A percentile compares a stretch with the other conserved stretches of the same genome.
These are phyloP conservation scores for Lepidotrigona ventralis DNA, from an alignment of 1,140 invertebrate genomes.

Conservation along the genomic window DNA sequence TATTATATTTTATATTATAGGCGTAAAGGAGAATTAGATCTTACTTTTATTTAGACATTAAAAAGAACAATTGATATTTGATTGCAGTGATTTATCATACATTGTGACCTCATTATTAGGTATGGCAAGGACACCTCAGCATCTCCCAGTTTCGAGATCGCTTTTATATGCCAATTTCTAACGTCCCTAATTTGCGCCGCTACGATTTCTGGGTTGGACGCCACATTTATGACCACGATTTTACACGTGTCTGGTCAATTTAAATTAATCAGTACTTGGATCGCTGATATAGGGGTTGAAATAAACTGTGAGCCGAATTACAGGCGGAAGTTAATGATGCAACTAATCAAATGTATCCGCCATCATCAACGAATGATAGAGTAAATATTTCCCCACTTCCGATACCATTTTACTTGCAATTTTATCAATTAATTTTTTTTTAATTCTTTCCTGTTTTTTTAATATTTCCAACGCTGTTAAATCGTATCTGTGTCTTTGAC, in stretches of 20 bases:
- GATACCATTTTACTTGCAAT: not conserved
- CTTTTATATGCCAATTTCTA: constrained; percentile 43
- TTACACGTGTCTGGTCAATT: constrained; percentile 58
- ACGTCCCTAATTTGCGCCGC: constrained; percentile 3
- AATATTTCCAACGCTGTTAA: not conserved
- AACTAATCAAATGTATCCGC: constrained; percentile 26
- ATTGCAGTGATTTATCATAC: not conserved
- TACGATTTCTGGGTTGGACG: constrained; percentile 37
- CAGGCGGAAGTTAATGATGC: not conserved
- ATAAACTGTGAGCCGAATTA: not conserved
- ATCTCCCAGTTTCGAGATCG: constrained; percentile 45
- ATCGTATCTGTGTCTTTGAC: not conserved
- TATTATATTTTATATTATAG: not conserved
- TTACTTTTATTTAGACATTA: not conserved
- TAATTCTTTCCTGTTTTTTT: not conserved
- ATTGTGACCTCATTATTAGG: constrained; percentile 11
- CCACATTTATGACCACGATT: constrained; percentile 41
- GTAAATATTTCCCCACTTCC: constrained; percentile 6
- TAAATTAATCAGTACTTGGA: constrained; percentile 23
- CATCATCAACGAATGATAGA: constrained; percentile 41
- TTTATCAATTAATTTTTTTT: not conserved
- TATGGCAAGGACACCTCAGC: constrained; percentile 44
- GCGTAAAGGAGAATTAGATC: not conserved
- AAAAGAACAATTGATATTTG: too few relatives aligned
- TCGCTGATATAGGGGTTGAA: constrained; percentile 14